phyloP scores from a whole-genome alignment of 2,113 vertebrate species.

The Cyprinodon tularosa region DNA sequence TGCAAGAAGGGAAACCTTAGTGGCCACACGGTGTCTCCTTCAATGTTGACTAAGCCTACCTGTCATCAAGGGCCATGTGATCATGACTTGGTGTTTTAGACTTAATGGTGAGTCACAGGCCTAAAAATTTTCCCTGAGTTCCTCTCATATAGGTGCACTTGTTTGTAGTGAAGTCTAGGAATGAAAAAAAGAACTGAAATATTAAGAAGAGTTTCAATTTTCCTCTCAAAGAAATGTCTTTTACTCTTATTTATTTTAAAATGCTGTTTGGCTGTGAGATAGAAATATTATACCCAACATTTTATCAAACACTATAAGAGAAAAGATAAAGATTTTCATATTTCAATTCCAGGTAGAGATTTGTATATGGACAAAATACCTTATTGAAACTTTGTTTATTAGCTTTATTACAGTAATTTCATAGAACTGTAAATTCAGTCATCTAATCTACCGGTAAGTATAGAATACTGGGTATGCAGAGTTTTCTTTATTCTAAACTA shows the following conservation, averaged over 20 bases:
- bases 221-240: background rate
- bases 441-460: background rate
- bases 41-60: constrained; percentile 11
- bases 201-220: background rate
- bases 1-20: constrained; percentile 10
- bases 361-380: no score
- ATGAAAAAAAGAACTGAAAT: background rate
- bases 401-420: background rate
- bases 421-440: background rate
- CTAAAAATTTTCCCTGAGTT: constrained; percentile 27
- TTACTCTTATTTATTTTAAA: background rate
- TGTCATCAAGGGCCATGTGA: constrained; percentile 24
- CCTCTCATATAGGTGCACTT: background rate
- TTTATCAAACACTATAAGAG: background rate
- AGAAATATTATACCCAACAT: background rate
- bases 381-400: no score
- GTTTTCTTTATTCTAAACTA: background rate
- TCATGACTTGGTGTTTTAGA: constrained; percentile 37
- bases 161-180: background rate
- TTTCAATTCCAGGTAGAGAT: background rate
- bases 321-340: background rate
- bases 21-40: background rate
- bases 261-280: background rate
- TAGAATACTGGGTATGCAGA: background rate
- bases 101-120: constrained; percentile 47